These are phyloP conservation scores for Pogonognathellus flavescens DNA, from an alignment of 1,140 invertebrate species.

Conservation along the genomic window DNA sequence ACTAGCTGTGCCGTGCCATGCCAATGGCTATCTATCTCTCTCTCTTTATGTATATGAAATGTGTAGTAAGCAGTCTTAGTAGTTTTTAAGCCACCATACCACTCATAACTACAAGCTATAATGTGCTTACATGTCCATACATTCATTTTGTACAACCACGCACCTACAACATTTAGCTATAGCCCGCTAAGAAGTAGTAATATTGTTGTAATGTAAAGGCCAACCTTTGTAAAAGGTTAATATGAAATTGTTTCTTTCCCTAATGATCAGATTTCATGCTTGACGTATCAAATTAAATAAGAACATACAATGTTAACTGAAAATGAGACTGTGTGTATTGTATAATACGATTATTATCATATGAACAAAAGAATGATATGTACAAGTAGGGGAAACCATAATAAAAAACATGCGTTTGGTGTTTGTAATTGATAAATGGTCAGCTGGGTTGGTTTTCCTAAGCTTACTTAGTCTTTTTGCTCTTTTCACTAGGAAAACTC, in stretches of 20 bases:
- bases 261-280: constrained; percentile 54
- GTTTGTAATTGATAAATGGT: constrained; percentile 29
- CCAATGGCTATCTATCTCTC: constrained; percentile 20
- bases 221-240: constrained; percentile 44
- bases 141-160: neutral
- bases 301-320: constrained; percentile 8
- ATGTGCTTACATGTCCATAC: neutral
- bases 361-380: neutral
- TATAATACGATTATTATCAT: neutral
- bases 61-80: too few species aligned
- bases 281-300: constrained; percentile 52
- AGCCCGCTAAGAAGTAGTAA: too few species aligned
- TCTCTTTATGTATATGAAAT: too few species aligned
- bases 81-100: too few species aligned
- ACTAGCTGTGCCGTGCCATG: constrained; percentile 21
- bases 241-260: constrained; percentile 48
- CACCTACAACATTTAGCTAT: neutral
- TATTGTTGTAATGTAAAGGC: neutral
- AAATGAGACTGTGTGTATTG: constrained; percentile 6
- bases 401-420: constrained; percentile 24
- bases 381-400: neutral
- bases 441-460: neutral
- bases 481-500: neutral
- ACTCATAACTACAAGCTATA: too few species aligned
- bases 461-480: neutral